phyloP scores from a whole-genome alignment of 2,888 invertebrate genomes.

The Silvanus unidentatus region DNA sequence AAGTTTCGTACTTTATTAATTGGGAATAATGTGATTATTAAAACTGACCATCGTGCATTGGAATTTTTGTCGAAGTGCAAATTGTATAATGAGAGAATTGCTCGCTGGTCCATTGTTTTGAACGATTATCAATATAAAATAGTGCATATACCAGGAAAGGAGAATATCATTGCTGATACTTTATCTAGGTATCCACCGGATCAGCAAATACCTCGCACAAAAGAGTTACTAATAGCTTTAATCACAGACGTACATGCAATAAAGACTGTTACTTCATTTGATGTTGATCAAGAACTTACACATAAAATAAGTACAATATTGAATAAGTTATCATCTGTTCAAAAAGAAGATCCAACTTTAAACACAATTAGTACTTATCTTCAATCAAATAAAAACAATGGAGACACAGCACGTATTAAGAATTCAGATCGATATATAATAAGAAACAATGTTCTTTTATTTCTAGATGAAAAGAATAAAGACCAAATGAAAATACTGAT shows the following conservation, averaged over 20 bases:
- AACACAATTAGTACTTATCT: no score
- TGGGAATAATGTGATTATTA: conserved; percentile 4
- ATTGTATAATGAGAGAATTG: conserved; percentile 8
- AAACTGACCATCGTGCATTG: conserved; percentile 9
- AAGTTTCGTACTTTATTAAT: conserved; percentile 10
- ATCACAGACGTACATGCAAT: neutral
- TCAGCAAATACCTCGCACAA: neutral
- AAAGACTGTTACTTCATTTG: neutral
- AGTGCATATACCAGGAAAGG: conserved; percentile 7
- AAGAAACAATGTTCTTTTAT: neutral
- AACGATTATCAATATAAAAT: conserved; percentile 10
- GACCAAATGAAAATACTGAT: neutral
- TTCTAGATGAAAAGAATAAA: neutral
- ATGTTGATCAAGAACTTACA: no score
- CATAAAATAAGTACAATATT: no score
- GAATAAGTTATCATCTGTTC: no score
- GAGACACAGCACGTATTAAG: no score
- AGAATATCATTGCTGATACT: conserved; percentile 11
- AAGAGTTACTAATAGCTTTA: neutral
- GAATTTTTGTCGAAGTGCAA: conserved; percentile 3
- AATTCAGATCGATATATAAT: neutral
- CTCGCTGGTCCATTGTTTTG: conserved; percentile 7
- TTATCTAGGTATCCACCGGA: conserved; percentile 3
- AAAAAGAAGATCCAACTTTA: no score
- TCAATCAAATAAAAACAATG: no score